Evolutionary conservation across 2,888 invertebrate species (phyloP), one percentile per base, ranked within the genome.

Genomic region (Brachylomia viminalis): DNA sequence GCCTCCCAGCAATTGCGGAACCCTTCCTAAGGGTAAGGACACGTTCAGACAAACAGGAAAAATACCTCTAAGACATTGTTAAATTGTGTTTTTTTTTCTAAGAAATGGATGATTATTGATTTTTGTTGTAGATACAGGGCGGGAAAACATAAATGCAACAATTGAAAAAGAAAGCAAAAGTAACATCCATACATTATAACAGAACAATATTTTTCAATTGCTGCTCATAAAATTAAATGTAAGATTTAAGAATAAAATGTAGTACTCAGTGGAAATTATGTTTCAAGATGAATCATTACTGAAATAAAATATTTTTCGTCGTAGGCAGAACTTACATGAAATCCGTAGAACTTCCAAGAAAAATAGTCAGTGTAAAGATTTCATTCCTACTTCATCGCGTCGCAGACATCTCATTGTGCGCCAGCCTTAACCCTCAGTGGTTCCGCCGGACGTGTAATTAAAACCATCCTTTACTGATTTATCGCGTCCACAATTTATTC

Each of bases 401-500:
- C 17, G 2, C 23, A 77, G 68, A 71, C 64, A 27, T 15, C 61
- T 58, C 75, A 75, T 84, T 91, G 88, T 91, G 78, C 66, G 80
- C 64, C 88, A 75, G 70, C 79, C 84, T 88, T 85, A 83, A 83
- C 83, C 65, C 84, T 72, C 78, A 89, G 87, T 88, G 91, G 90
- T 92, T 92, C 92, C 92, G 85, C 88, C 89, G 92, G 93, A 91
- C 91, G 94, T 93, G 92, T 96, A 96, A 96, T 96, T 96, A 96
- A 96, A 96, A 95, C 95, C 96, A 95, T 95, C 94, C 95, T 95
- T 94, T 93, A 92, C 94, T 95, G 95, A 96, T 96, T 96, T 96
- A 96, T 95, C 91, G 93, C 93, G 91, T 91, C 93, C 94, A 95
- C 95, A 96, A 96, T 96, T 96, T 95, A 96, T 95, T 95, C 94